These are phyloP conservation scores for Syritta pipiens DNA, from an alignment of 2,888 invertebrate genomes.

Conservation along the genomic window DNA sequence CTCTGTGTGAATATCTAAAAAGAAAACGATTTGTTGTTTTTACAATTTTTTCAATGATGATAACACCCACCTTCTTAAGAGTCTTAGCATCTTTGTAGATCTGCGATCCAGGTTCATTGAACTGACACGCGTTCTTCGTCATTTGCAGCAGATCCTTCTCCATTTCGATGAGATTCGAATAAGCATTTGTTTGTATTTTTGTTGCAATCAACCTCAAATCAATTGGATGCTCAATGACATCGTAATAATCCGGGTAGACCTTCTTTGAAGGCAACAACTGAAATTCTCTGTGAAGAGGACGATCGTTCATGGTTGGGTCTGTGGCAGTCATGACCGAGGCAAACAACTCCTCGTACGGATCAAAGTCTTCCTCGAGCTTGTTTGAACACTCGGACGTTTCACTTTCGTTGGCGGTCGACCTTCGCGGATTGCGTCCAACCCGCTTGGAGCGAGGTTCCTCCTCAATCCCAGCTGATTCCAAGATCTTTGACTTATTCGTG, in stretches of 20 bases:
- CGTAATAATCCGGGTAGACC: conserved; percentile 97
- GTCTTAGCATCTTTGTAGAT: conserved; percentile 97
- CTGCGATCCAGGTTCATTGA: conserved; percentile 97
- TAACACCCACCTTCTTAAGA: conserved; percentile 85
- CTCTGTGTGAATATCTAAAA: conserved; percentile 83
- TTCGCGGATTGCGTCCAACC: conserved; percentile 75
- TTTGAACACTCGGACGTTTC: conserved; percentile 86
- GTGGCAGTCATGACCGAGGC: conserved; percentile 92
- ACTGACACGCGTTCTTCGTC: conserved; percentile 96
- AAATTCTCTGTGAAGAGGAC: conserved; percentile 92
- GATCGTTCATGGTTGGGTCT: conserved; percentile 84
- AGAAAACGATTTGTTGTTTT: conserved; percentile 10
- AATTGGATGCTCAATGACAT: conserved; percentile 95
- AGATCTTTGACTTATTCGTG: conserved; percentile 76
- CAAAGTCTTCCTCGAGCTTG: conserved; percentile 87
- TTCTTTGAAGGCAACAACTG: conserved; percentile 95
- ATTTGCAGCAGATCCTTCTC: conserved; percentile 94
- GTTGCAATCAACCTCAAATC: conserved; percentile 96
- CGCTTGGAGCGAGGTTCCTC: conserved; percentile 76
- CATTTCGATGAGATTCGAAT: conserved; percentile 88
- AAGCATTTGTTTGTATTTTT: conserved; percentile 92
- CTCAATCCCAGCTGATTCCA: conserved; percentile 76
- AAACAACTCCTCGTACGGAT: conserved; percentile 93
- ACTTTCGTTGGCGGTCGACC: conserved; percentile 79
- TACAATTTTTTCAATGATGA: not conserved